phyloP scores from a whole-genome alignment of 64 coral and sea anemone species.

The Astreopora myriophthalma region DNA sequence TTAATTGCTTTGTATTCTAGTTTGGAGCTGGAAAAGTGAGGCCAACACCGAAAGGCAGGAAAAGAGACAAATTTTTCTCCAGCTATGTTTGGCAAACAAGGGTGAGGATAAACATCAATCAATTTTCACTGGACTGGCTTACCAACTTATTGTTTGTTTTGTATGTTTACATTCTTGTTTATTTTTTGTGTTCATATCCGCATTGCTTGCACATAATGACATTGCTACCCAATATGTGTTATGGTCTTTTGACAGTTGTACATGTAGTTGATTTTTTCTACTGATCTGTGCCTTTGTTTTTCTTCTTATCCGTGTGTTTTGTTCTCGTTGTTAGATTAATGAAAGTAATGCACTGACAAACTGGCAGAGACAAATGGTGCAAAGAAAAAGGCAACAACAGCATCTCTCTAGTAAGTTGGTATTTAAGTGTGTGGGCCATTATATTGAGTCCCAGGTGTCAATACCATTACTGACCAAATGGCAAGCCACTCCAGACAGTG shows the following conservation, averaged over 20 bases:
- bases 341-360: constrained; percentile 93
- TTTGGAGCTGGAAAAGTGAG: constrained; percentile 37
- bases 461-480: too few relatives aligned
- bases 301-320: neutral
- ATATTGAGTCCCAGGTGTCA: too few relatives aligned
- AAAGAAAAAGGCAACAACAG: constrained; percentile 80
- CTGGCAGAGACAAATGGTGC: constrained; percentile 86
- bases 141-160: too few relatives aligned
- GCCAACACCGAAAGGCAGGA: constrained; percentile 20
- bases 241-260: too few relatives aligned
- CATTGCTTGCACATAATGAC: too few relatives aligned
- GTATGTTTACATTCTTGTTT: too few relatives aligned
- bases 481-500: too few relatives aligned
- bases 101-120: constrained; percentile 24
- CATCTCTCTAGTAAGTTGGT: constrained; percentile 66
- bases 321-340: constrained; percentile 56
- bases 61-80: constrained; percentile 66
- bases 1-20: neutral
- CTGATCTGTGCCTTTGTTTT: too few relatives aligned
- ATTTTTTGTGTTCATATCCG: too few relatives aligned
- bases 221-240: too few relatives aligned
- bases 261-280: too few relatives aligned
- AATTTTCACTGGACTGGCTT: neutral
- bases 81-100: constrained; percentile 86
- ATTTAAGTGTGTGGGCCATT: neutral